Evolutionary conservation across 1,140 invertebrate species (phyloP).

Genomic region (Prorops nasuta): DNA sequence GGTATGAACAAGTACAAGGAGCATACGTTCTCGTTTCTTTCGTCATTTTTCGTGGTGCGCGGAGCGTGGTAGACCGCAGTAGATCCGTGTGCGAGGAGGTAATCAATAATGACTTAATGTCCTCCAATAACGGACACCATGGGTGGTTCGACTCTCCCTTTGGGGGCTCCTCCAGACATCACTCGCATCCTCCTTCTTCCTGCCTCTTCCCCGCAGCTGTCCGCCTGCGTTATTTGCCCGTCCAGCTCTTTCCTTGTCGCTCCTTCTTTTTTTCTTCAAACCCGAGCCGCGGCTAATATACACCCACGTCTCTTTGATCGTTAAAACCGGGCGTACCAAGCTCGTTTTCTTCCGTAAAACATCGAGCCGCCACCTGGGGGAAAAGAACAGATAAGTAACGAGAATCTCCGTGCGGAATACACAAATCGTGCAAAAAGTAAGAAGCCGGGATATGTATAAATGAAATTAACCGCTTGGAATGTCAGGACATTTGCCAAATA

Average conservation of each 20-base stretch:
- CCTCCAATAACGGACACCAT: constrained; percentile 53
- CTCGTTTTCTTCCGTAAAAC: constrained; percentile 16
- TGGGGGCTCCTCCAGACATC: constrained; percentile 27
- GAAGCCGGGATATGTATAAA: too few species aligned
- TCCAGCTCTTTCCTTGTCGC: constrained; percentile 17
- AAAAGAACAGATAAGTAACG: too few species aligned
- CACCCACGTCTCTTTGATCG: constrained; percentile 35
- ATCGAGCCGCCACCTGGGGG: too few species aligned
- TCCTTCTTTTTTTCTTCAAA: not conserved
- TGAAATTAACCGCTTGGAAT: too few species aligned
- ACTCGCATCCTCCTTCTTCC: constrained; percentile 17
- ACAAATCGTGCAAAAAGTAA: too few species aligned
- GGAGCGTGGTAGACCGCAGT: constrained; percentile 25
- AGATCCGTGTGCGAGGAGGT: constrained; percentile 38
- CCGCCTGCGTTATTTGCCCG: constrained; percentile 40
- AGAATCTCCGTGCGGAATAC: too few species aligned
- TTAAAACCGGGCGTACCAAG: constrained; percentile 31
- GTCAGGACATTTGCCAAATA: too few species aligned
- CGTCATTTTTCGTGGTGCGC: constrained; percentile 7
- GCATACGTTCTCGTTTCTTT: too few species aligned
- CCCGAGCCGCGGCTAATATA: constrained; percentile 23
- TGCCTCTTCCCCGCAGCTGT: constrained; percentile 23
- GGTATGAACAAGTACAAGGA: too few species aligned
- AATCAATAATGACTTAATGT: constrained; percentile 56
- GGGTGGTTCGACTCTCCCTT: constrained; percentile 44